Evolutionary conservation across 1,140 invertebrate species (phyloP).

Genomic region (Pygmarrhopalites habei): DNA sequence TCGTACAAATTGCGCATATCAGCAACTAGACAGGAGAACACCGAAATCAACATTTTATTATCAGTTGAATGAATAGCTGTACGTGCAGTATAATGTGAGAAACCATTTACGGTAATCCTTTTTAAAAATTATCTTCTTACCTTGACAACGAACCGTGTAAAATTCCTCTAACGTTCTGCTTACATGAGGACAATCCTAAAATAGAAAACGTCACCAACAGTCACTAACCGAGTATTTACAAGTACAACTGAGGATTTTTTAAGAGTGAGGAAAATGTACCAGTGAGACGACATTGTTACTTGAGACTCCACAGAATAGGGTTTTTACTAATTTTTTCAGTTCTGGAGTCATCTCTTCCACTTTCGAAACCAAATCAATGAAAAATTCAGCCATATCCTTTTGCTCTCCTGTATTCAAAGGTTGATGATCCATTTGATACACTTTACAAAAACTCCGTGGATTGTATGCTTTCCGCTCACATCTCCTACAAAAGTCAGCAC

Average conservation of each 20-base stretch:
- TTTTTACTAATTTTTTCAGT: conserved; percentile 81
- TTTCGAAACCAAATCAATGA: conserved; percentile 91
- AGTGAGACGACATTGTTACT: conserved; percentile 91
- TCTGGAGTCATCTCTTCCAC: conserved; percentile 85
- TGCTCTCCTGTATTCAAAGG: conserved; percentile 92
- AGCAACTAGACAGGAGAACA: too few relatives aligned
- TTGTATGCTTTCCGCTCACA: conserved; percentile 91
- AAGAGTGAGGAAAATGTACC: conserved; percentile 45
- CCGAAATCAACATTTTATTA: too few relatives aligned
- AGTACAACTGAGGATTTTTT: too few relatives aligned
- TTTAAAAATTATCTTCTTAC: too few relatives aligned
- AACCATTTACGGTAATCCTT: too few relatives aligned
- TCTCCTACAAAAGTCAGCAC: conserved; percentile 57
- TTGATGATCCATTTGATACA: conserved; percentile 94
- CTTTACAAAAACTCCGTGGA: conserved; percentile 88
- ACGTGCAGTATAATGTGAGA: too few relatives aligned
- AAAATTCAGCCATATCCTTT: conserved; percentile 97
- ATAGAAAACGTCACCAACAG: too few relatives aligned
- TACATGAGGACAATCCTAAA: conserved; percentile 83
- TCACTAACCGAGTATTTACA: too few relatives aligned
- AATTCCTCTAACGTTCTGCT: conserved; percentile 90
- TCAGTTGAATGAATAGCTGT: too few relatives aligned
- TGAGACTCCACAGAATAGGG: conserved; percentile 81
- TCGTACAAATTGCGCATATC: conserved; percentile 94
- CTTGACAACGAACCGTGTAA: conserved; percentile 89